Conservation (phyloP, 2,113 vertebrate species). For the Plestiodon gilberti region DNA sequence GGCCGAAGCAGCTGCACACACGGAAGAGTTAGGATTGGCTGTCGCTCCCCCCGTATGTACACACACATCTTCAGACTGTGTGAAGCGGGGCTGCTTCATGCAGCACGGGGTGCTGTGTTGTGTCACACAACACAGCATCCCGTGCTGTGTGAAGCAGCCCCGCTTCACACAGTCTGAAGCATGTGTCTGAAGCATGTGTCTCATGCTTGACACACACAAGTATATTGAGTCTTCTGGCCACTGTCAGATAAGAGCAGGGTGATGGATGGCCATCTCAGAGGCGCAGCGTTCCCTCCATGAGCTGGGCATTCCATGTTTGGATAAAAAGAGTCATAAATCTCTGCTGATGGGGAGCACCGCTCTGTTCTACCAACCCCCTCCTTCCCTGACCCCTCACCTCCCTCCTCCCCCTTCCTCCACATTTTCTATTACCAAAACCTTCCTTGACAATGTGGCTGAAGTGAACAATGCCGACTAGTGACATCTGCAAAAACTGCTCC, state of each 20-base stretch:
- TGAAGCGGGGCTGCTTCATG: too few species aligned
- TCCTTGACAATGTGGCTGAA: slow-evolving; percentile 63
- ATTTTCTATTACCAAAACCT: slow-evolving; percentile 55
- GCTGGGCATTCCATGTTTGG: slow-evolving; percentile 54
- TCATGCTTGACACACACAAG: slow-evolving; percentile 2
- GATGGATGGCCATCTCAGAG: slow-evolving; percentile 61
- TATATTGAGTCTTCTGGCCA: slow-evolving; percentile 35
- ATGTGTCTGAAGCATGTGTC: not conserved
- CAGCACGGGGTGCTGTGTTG: too few species aligned
- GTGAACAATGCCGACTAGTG: slow-evolving; percentile 73
- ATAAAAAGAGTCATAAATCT: slow-evolving; percentile 78
- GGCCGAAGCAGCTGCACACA: too few species aligned
- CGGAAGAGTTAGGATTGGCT: not conserved
- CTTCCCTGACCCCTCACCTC: not conserved
- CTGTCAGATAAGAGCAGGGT: slow-evolving; percentile 48
- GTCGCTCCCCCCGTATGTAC: not conserved
- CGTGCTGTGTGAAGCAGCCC: not conserved
- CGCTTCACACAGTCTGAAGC: not conserved
- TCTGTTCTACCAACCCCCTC: slow-evolving; percentile 10
- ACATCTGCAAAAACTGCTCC: slow-evolving; percentile 66
- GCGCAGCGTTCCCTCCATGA: slow-evolving; percentile 63
- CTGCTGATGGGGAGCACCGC: slow-evolving; percentile 37
- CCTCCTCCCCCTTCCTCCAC: not conserved
- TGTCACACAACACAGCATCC: not conserved
- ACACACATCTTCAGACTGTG: not conserved